Percentiles rank a stretch among this genome's conserved stretches.
These are phyloP conservation scores for Heterotilapia buettikoferi DNA, from an alignment of 2,113 vertebrate genomes.

Conservation along the genomic window DNA sequence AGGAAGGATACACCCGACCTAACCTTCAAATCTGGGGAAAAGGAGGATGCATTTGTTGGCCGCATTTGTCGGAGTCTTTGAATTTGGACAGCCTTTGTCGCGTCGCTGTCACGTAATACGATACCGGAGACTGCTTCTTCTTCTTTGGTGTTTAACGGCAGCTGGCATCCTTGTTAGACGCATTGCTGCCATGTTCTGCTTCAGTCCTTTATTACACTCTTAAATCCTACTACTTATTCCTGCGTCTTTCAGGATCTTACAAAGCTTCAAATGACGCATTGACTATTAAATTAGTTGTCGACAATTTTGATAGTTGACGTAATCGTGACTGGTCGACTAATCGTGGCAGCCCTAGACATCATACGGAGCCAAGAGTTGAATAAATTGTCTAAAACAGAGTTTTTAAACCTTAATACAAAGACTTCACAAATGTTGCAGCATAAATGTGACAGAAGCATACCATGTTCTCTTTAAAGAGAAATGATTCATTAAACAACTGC, in stretches of 20 bases:
- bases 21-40: neutral
- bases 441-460: neutral
- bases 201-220: neutral
- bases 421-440: neutral
- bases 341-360: neutral
- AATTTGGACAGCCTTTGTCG: neutral
- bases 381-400: neutral
- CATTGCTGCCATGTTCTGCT: rapidly evolving
- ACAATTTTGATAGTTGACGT: rapidly evolving
- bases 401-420: neutral
- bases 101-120: neutral
- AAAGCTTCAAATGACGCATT: rapidly evolving
- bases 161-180: neutral
- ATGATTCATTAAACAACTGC: neutral
- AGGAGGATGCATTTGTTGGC: rapidly evolving
- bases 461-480: neutral
- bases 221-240: neutral
- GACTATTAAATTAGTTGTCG: rapidly evolving
- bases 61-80: rapidly evolving
- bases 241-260: neutral
- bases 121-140: neutral
- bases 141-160: neutral
- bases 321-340: neutral
- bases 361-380: neutral
- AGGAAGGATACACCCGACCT: rapidly evolving